Conservation (phyloP, 1,140 invertebrate species). For the Macrobrachium nipponense region DNA sequence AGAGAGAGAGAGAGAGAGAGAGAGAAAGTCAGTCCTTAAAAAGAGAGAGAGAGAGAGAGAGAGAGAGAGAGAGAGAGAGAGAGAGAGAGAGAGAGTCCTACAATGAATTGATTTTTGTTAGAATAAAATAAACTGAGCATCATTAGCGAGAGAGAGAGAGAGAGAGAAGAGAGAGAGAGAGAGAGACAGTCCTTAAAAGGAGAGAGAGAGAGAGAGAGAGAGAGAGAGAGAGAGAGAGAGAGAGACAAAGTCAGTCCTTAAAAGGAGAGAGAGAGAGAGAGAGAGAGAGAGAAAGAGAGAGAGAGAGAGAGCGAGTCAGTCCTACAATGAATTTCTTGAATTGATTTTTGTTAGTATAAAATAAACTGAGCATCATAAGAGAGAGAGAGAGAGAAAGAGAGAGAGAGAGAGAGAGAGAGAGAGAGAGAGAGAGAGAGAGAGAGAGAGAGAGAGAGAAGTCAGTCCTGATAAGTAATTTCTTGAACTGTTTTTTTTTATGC, state of each 20-base stretch:
- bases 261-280: slow-evolving; percentile 6
- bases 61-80: too few species aligned
- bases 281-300: neutral
- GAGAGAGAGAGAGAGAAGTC: neutral
- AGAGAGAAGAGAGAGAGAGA: slow-evolving; percentile 12
- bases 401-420: slow-evolving; percentile 16
- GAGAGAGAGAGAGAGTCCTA: too few species aligned
- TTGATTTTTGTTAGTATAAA: too few species aligned
- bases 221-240: slow-evolving; percentile 12
- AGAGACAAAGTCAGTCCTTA: neutral
- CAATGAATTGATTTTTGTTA: too few species aligned
- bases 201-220: slow-evolving; percentile 14
- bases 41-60: neutral
- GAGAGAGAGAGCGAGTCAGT: neutral
- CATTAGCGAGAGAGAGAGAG: neutral
- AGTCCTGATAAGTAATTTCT: neutral
- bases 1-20: too few species aligned
- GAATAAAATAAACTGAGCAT: neutral
- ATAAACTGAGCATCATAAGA: neutral
- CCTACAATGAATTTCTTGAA: too few species aligned
- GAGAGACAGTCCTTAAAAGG: neutral
- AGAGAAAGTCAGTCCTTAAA: neutral
- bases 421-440: slow-evolving; percentile 21
- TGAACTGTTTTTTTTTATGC: too few species aligned
- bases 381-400: slow-evolving; percentile 6